phyloP scores from a whole-genome alignment of 2,113 vertebrate genomes.

The Cyphomyrus discorhynchus region DNA sequence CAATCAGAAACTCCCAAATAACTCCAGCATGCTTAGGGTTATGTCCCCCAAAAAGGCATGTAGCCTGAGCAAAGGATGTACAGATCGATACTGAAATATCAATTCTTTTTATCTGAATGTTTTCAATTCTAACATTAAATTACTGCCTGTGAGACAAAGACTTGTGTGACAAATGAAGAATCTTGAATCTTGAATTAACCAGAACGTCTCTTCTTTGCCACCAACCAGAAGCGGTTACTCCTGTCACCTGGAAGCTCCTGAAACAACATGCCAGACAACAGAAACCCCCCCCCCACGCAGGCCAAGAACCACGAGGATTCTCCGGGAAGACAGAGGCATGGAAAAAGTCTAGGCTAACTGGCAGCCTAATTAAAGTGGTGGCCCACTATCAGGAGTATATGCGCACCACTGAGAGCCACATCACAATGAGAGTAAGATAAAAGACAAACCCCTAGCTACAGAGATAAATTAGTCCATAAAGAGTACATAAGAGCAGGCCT shows the following conservation, averaged over 20 bases:
- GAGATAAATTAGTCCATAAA: neutral
- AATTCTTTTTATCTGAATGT: neutral
- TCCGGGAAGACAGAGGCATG: neutral
- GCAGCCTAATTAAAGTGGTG: neutral
- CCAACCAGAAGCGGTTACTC: neutral
- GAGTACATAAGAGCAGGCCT: neutral
- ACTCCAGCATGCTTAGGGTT: neutral
- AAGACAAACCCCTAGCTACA: neutral
- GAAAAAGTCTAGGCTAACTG: neutral
- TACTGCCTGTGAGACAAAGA: no score
- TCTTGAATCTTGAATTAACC: neutral
- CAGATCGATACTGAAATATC: neutral
- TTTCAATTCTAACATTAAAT: neutral
- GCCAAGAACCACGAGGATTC: neutral
- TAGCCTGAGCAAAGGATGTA: neutral
- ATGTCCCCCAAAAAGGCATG: neutral
- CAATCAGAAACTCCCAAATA: neutral
- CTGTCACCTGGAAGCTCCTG: neutral
- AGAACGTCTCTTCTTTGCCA: neutral
- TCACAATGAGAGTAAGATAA: neutral
- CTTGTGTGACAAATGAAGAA: no score
- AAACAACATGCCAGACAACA: neutral
- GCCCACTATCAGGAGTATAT: neutral
- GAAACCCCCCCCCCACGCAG: neutral
- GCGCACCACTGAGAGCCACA: neutral